Conservation (phyloP, 2,797 vertebrate genomes). For the Austrolebias charrua region DNA sequence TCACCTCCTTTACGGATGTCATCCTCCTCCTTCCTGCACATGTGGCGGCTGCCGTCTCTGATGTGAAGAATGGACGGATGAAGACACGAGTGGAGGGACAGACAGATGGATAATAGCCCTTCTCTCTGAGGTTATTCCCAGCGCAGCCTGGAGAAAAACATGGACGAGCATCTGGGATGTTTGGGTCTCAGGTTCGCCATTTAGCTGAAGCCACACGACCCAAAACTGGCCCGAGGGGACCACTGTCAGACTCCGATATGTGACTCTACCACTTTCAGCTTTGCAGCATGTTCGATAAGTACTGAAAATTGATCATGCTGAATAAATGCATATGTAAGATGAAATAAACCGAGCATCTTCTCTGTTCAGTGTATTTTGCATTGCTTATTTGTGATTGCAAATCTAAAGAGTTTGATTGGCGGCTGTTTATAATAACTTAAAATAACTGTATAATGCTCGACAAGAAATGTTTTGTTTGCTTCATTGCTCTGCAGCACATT, state of each 20-base stretch:
- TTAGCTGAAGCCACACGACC: neutral
- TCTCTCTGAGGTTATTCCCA: slow-evolving; percentile 45
- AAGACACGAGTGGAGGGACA: slow-evolving; percentile 16
- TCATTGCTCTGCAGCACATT: too few species aligned
- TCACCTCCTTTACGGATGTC: too few species aligned
- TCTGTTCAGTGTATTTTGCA: neutral
- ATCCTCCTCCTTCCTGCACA: too few species aligned
- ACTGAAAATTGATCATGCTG: neutral
- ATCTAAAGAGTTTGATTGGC: too few species aligned
- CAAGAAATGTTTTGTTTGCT: too few species aligned
- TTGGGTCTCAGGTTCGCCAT: slow-evolving; percentile 10
- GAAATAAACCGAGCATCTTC: neutral
- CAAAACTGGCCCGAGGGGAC: slow-evolving; percentile 10
- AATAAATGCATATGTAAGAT: neutral
- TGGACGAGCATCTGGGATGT: slow-evolving; percentile 30
- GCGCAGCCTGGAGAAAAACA: slow-evolving; percentile 22
- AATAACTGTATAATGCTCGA: too few species aligned
- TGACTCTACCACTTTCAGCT: too few species aligned
- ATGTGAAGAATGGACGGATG: slow-evolving; percentile 25
- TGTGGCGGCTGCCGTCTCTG: slow-evolving; percentile 11
- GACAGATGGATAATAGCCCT: slow-evolving; percentile 62
- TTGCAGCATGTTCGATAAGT: too few species aligned
- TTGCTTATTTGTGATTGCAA: neutral
- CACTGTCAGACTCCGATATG: neutral
- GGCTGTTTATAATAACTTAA: too few species aligned